These are phyloP conservation scores for Thymelicus sylvestris DNA, from an alignment of 2,888 invertebrate species.

Conservation along the genomic window DNA sequence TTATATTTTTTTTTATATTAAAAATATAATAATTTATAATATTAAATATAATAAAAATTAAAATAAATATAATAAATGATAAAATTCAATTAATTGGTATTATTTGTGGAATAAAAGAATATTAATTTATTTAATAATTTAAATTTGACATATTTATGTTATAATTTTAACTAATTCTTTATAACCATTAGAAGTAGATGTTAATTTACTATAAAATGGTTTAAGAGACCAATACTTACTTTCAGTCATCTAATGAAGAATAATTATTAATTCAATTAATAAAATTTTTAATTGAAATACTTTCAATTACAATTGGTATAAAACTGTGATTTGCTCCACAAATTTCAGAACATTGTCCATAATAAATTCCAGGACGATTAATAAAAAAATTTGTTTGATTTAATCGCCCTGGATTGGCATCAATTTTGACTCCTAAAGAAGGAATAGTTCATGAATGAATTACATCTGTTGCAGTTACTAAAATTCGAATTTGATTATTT, in stretches of 20 bases:
- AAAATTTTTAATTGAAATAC: conserved; percentile 62
- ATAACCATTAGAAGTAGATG: conserved; percentile 85
- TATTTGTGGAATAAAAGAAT: conserved; percentile 89
- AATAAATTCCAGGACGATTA: conserved; percentile 87
- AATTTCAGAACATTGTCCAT: conserved; percentile 92
- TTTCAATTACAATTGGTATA: conserved; percentile 81
- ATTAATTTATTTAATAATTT: conserved; percentile 85
- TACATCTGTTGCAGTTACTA: conserved; percentile 86
- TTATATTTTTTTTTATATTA: conserved; percentile 55
- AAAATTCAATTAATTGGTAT: conserved; percentile 85
- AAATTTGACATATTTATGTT: conserved; percentile 87
- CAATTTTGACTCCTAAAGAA: conserved; percentile 86
- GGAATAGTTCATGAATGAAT: conserved; percentile 88
- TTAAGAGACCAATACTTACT: conserved; percentile 89
- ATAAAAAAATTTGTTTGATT: conserved; percentile 87
- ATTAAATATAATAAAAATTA: conserved; percentile 78
- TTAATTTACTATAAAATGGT: conserved; percentile 86
- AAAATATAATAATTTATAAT: conserved; percentile 80
- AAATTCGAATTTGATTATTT: conserved; percentile 86
- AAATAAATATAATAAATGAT: conserved; percentile 68
- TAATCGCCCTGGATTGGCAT: conserved; percentile 87
- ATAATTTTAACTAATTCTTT: conserved; percentile 83
- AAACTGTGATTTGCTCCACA: conserved; percentile 92
- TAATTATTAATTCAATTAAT: conserved; percentile 85
- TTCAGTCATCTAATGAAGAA: conserved; percentile 87